Conservation (phyloP, 2,113 vertebrate genomes). For the Xenus cinereus region DNA sequence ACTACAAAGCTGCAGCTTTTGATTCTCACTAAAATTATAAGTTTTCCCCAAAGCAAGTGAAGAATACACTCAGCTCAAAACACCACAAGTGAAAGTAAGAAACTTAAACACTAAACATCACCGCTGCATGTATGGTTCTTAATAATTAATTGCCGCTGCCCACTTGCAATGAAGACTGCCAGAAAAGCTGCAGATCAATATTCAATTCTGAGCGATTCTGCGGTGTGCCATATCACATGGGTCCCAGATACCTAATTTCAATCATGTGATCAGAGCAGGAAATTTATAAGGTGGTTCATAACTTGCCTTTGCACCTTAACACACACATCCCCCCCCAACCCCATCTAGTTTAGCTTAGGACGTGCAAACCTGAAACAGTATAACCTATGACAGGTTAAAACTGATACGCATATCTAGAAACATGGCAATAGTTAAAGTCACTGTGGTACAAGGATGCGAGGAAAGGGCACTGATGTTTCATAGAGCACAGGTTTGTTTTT, state of each 20-base stretch:
- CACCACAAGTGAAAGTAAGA: not conserved
- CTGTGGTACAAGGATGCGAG: not conserved
- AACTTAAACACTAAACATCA: not conserved
- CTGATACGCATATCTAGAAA: accelerated
- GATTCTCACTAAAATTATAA: not conserved
- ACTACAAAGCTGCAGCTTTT: not conserved
- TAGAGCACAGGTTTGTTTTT: not conserved
- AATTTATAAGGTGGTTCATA: not conserved
- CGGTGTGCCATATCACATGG: accelerated
- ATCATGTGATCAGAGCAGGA: not conserved
- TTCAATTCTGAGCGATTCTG: not conserved
- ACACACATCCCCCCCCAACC: not conserved
- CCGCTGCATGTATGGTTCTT: not conserved
- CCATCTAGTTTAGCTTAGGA: not conserved
- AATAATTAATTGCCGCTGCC: not conserved
- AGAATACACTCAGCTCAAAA: not conserved
- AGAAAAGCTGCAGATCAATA: not conserved
- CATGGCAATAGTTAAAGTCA: not conserved
- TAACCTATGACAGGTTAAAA: accelerated
- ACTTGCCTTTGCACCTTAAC: not conserved
- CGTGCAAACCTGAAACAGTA: accelerated
- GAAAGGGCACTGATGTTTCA: not conserved
- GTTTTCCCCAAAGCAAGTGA: not conserved
- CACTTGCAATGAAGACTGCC: not conserved
- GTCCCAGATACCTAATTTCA: not conserved